Conservation (phyloP, 2,888 invertebrate species). For the Cyaniris semiargus region DNA sequence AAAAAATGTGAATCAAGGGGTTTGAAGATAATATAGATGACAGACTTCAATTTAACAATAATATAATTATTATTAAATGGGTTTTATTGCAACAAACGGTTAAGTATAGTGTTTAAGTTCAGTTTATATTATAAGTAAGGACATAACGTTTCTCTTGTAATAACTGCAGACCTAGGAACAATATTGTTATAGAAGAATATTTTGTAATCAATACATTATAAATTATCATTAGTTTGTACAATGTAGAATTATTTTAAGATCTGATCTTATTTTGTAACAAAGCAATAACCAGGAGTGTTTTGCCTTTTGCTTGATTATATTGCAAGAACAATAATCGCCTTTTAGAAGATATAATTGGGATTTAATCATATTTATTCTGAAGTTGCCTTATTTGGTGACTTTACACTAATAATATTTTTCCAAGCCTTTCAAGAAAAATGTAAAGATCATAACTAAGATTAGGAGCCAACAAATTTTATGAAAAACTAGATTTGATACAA, state of each 20-base stretch:
- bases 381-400: neutral
- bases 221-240: neutral
- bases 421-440: neutral
- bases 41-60: neutral
- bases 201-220: neutral
- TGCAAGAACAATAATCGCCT: neutral
- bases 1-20: neutral
- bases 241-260: neutral
- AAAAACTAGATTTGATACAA: slow-evolving; percentile 28
- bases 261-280: neutral
- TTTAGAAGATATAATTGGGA: neutral
- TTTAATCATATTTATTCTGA: neutral
- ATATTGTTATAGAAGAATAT: neutral
- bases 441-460: neutral
- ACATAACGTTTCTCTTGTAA: neutral
- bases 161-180: neutral
- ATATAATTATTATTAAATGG: neutral
- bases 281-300: neutral
- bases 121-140: neutral
- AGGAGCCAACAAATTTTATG: slow-evolving; percentile 4
- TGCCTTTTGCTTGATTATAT: neutral
- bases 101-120: too few relatives aligned
- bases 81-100: too few relatives aligned
- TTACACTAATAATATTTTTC: neutral
- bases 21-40: neutral